These are phyloP conservation scores for Gerosis bhagava DNA, from an alignment of 2,888 invertebrate species.

Conservation along the genomic window DNA sequence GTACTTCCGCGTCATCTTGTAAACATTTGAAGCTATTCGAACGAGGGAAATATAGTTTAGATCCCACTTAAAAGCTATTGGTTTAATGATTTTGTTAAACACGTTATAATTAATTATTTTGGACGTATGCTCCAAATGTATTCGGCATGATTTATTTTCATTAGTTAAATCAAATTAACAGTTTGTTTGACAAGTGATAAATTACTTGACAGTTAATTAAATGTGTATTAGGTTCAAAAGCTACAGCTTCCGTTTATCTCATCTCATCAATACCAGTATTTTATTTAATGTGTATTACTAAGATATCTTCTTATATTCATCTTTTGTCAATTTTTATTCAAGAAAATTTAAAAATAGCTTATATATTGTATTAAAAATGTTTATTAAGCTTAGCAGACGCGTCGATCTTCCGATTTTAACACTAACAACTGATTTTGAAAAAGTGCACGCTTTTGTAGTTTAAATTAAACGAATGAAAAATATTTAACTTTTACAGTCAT, in stretches of 20 bases:
- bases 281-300: too few species aligned
- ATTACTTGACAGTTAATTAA: constrained; percentile 19
- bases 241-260: constrained; percentile 6
- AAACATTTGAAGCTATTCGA: constrained; percentile 10
- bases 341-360: too few species aligned
- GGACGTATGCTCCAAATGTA: constrained; percentile 11
- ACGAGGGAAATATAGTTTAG: too few species aligned
- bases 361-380: too few species aligned
- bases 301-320: too few species aligned
- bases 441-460: too few species aligned
- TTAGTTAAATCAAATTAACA: constrained; percentile 7
- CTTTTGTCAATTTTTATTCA: too few species aligned
- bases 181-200: constrained; percentile 9
- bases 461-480: too few species aligned
- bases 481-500: too few species aligned
- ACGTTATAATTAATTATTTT: constrained; percentile 13
- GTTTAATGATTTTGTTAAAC: constrained; percentile 14
- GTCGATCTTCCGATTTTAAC: too few species aligned
- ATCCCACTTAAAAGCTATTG: constrained; percentile 12
- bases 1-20: constrained; percentile 21
- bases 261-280: constrained; percentile 6
- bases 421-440: too few species aligned
- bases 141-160: constrained; percentile 15
- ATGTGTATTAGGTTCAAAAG: constrained; percentile 5
- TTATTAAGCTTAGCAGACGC: too few species aligned